Evolutionary conservation across 1,140 invertebrate species (phyloP).

Genomic region (Delia radicum): DNA sequence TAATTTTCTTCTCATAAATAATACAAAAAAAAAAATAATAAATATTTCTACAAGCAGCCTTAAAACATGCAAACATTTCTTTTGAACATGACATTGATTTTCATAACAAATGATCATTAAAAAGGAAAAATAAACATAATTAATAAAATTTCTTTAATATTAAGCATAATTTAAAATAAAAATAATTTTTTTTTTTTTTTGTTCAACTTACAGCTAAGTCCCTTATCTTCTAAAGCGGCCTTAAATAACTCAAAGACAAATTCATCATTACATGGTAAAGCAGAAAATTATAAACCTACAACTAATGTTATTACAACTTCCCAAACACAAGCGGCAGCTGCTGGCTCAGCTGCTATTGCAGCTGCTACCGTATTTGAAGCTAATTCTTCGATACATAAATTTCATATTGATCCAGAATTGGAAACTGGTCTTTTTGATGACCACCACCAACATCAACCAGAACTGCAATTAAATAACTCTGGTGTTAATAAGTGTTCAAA

Average conservation of each 20-base stretch:
- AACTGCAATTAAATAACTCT: neutral
- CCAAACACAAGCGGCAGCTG: neutral
- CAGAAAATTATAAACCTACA: no score
- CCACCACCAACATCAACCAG: neutral
- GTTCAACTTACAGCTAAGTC: conserved; percentile 2
- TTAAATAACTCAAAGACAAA: conserved; percentile 1
- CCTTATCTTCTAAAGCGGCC: neutral
- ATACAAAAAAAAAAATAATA: neutral
- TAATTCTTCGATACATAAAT: conserved; percentile 11
- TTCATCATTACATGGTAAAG: neutral
- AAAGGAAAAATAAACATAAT: neutral
- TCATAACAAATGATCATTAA: neutral
- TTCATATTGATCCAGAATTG: conserved; percentile 20
- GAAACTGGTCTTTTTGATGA: conserved; percentile 10
- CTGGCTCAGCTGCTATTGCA: neutral
- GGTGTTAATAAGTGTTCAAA: neutral
- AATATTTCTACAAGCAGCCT: neutral
- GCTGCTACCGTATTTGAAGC: neutral
- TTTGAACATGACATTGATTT: conserved; percentile 21
- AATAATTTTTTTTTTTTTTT: neutral
- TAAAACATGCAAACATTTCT: conserved; percentile 9
- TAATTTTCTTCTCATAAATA: neutral
- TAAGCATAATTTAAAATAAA: no score
- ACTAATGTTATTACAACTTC: neutral
- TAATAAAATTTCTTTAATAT: neutral